Percentiles rank a stretch among this genome's conserved stretches.
phyloP scores from a whole-genome alignment of 2,888 invertebrate species.

The Tyria jacobaeae region DNA sequence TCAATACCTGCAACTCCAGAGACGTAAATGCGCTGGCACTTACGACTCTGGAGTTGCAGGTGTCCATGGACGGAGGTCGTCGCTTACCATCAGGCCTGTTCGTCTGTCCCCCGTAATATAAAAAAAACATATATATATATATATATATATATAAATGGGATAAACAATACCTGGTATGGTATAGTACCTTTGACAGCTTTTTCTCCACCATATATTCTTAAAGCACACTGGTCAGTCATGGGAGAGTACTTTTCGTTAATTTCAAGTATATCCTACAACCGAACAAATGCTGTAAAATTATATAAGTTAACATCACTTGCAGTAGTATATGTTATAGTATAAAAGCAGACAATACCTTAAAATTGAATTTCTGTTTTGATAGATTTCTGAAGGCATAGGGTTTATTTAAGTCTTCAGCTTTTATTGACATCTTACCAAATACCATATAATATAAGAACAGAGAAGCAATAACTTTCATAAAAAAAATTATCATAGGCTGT shows the following conservation, averaged over 20 bases:
- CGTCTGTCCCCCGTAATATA: no score
- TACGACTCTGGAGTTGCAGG: no score
- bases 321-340: not conserved
- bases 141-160: no score
- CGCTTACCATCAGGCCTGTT: no score
- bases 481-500: no score
- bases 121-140: no score
- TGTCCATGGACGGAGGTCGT: no score
- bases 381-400: not conserved
- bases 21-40: no score
- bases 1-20: no score
- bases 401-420: not conserved
- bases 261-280: not conserved
- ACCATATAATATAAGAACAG: not conserved
- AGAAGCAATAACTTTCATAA: not conserved
- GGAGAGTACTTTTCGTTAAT: not conserved
- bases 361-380: not conserved
- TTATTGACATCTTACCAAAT: not conserved
- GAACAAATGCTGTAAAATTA: not conserved
- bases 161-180: constrained; percentile 1
- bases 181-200: not conserved
- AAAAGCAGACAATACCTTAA: not conserved
- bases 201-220: constrained; percentile 7
- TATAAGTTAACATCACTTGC: not conserved
- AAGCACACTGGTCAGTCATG: not conserved